Percentiles rank a stretch among this genome's conserved stretches.
Evolutionary conservation across 2,888 invertebrate genomes (phyloP).

Genomic region (Clusia tigrina): DNA sequence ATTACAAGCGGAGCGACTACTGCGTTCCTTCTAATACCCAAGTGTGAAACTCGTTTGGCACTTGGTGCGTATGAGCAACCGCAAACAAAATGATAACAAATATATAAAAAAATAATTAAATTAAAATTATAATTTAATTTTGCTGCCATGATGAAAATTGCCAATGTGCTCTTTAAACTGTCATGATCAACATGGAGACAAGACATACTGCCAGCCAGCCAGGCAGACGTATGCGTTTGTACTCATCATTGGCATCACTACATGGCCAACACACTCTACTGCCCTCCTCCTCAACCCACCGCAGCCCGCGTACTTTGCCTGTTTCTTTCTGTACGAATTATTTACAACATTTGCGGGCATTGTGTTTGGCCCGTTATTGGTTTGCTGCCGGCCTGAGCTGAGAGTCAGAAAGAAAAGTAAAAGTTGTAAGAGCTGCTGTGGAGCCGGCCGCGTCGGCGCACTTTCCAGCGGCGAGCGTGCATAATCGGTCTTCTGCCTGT

Average conservation of each 20-base stretch:
- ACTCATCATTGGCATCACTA: no score
- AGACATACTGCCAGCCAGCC: not conserved
- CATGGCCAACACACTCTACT: no score
- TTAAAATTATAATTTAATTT: not conserved
- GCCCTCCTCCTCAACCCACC: not conserved
- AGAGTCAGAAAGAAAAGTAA: conserved; percentile 15
- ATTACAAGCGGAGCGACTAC: not conserved
- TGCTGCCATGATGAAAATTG: not conserved
- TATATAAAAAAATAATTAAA: conserved; percentile 14
- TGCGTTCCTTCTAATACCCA: not conserved
- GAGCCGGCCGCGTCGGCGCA: not conserved
- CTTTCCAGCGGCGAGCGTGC: not conserved
- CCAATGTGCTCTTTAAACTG: conserved; percentile 6
- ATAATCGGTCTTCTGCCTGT: conserved; percentile 2
- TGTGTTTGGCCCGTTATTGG: no score
- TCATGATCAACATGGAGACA: not conserved
- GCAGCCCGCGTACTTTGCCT: not conserved
- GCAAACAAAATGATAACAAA: not conserved
- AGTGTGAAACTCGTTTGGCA: not conserved
- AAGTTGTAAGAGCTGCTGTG: not conserved
- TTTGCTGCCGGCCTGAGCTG: no score
- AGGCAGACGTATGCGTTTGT: not conserved
- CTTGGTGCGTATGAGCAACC: not conserved
- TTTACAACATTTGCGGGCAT: not conserved
- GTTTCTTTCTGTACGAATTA: not conserved